phyloP scores from a whole-genome alignment of 1,140 invertebrate species.

The Pseudomyrmex cubaensis region DNA sequence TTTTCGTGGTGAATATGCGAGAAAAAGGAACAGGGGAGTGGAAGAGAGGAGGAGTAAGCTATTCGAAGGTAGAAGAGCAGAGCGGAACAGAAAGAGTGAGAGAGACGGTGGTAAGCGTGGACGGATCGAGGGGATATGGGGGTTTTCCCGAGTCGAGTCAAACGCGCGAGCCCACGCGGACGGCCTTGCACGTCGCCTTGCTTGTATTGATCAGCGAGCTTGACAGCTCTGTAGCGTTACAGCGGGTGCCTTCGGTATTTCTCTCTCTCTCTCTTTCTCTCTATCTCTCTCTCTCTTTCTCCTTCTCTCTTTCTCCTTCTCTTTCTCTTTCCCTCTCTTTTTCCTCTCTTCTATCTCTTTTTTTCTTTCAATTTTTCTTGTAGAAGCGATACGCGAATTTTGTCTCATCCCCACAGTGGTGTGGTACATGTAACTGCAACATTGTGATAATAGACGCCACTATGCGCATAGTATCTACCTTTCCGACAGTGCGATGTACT shows the following conservation, averaged over 20 bases:
- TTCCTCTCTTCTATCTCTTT: no score
- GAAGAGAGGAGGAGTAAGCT: constrained; percentile 17
- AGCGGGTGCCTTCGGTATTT: constrained; percentile 67
- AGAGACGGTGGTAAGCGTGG: constrained; percentile 53
- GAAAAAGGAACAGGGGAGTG: not conserved
- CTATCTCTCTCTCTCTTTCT: not conserved
- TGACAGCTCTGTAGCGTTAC: constrained; percentile 80
- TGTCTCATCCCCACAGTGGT: not conserved
- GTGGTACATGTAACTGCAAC: not conserved
- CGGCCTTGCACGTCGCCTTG: constrained; percentile 83
- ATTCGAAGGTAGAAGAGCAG: constrained; percentile 6
- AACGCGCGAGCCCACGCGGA: constrained; percentile 76
- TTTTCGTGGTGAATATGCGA: constrained; percentile 24
- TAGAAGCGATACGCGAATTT: no score
- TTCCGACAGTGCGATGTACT: constrained; percentile 43
- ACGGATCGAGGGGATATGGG: constrained; percentile 68
- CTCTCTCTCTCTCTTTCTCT: constrained; percentile 30
- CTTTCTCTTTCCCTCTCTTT: constrained; percentile 39
- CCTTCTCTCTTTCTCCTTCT: not conserved
- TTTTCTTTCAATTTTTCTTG: no score
- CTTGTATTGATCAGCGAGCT: constrained; percentile 83
- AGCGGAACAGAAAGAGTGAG: constrained; percentile 42
- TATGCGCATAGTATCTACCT: constrained; percentile 42
- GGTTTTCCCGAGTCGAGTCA: constrained; percentile 75
- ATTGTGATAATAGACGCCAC: constrained; percentile 20